Percentiles rank a stretch among this genome's conserved stretches.
Conservation (phyloP, 2,113 vertebrate genomes). For the Colistium nudipinnis region DNA sequence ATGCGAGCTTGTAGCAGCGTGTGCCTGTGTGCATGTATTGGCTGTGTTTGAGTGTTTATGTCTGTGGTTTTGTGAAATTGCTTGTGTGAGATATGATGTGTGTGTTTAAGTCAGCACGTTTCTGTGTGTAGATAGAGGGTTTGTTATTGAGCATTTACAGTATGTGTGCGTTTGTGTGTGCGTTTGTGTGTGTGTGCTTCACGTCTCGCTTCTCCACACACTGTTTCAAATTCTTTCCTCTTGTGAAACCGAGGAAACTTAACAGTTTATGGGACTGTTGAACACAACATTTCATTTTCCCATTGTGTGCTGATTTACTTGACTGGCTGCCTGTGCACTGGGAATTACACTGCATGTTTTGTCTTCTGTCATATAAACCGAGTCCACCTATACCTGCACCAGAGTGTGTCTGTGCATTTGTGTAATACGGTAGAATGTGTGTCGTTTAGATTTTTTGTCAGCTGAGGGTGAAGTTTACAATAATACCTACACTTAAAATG, state of each 20-base stretch:
- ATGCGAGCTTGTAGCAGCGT: neutral
- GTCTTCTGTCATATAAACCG: conserved; percentile 11
- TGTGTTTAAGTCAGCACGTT: conserved; percentile 60
- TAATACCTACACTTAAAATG: too few relatives aligned
- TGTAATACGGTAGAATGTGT: neutral
- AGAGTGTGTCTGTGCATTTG: conserved; percentile 16
- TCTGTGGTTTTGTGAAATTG: conserved; percentile 61
- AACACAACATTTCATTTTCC: conserved; percentile 71
- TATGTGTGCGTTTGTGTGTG: conserved; percentile 2
- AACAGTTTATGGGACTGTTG: conserved; percentile 65
- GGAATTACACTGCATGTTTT: conserved; percentile 37
- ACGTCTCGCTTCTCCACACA: conserved; percentile 45
- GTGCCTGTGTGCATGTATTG: neutral
- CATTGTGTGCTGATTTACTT: conserved; percentile 57
- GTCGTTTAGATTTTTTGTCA: neutral
- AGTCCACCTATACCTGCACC: neutral
- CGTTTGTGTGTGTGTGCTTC: conserved; percentile 25
- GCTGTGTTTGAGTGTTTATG: conserved; percentile 47
- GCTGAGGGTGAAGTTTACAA: too few relatives aligned
- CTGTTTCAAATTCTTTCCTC: conserved; percentile 69
- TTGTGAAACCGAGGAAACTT: conserved; percentile 62
- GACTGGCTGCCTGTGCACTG: conserved; percentile 53
- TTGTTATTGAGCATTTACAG: conserved; percentile 51
- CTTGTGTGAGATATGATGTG: conserved; percentile 51
- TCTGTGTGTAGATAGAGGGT: conserved; percentile 52